Evolutionary conservation across 2,888 invertebrate species (phyloP), one percentile per base, ranked within the genome.

Genomic region (Leptinotarsa haldemani): DNA sequence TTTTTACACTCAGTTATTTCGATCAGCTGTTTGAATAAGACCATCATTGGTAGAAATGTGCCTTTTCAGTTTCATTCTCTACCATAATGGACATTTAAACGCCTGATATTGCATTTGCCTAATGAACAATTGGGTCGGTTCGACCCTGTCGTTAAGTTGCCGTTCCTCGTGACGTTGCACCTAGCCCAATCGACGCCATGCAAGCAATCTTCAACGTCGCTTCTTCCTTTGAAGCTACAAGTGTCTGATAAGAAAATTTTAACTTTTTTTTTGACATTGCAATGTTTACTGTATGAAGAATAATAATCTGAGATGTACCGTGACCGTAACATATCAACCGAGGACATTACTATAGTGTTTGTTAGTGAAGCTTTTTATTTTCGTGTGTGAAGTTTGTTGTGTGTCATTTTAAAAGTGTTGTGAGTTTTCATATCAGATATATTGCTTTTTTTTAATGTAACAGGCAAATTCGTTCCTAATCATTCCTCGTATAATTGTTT

Each of bases 221-320:
- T 66, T 66, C 61, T 64, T 74, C 67, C 53, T 64, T 74, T 53
- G 72, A 80, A 80, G 83, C 83, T 77, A 85, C 85, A 86, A 85
- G 86, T 86, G 85, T 83, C 82, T 80, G 79, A 80, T 77, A 80
- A 76, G 67, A 73, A 69, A 73, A 72, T 78, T 80, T 79, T 71
- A 74, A 75, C 69, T 70, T 76, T 79, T 79, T 75, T 79, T 75
- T 75, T 52, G 73, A 77, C 75, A 79, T 78, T 79, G 75, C 74
- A 75, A 80, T 81, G 80, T 78, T 79, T 70, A 63, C 75, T 63
- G 77, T 76, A 13, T 16, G 56, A 46, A 30, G 46, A 16, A 30
- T 22, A 52, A 50, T 52, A 22, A 18, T 53, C 15, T 2, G 20
- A 67, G 64, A 53, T 71, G 40, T 68, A 72, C 47, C 70, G 68